These are phyloP conservation scores for Hylaea fasciaria DNA, from an alignment of 2,888 invertebrate genomes.

Conservation along the genomic window DNA sequence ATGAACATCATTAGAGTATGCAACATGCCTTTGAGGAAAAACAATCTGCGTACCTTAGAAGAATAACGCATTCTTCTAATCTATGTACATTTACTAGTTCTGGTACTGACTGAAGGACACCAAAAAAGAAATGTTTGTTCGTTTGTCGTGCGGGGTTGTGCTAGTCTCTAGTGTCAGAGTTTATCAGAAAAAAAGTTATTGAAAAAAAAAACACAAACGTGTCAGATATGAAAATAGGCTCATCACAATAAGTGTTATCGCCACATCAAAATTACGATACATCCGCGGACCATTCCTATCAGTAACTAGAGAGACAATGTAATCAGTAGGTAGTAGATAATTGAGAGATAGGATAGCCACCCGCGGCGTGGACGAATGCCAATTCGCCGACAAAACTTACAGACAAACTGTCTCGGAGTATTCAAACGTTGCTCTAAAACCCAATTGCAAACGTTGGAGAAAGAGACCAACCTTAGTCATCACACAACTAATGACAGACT, in stretches of 20 bases:
- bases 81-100: no score
- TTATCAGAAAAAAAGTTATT: no score
- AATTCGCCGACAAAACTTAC: slow-evolving; percentile 54
- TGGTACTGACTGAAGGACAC: no score
- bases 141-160: no score
- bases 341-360: slow-evolving; percentile 11
- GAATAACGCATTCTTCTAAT: no score
- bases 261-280: slow-evolving; percentile 5
- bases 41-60: no score
- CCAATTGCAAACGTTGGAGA: slow-evolving; percentile 15
- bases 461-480: slow-evolving; percentile 18
- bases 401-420: slow-evolving; percentile 60
- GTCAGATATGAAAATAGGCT: no score
- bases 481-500: slow-evolving; percentile 20
- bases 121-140: no score
- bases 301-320: slow-evolving; percentile 14
- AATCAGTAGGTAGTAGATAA: slow-evolving; percentile 26
- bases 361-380: slow-evolving; percentile 57
- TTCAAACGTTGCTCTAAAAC: slow-evolving; percentile 38
- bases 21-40: no score
- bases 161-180: no score
- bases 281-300: slow-evolving; percentile 4
- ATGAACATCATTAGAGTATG: no score
- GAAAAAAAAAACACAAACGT: no score
- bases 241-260: background rate